Base-by-base conservation (phyloP, 2,113 vertebrate genomes). In the Atherinomorus stipes region DNA sequence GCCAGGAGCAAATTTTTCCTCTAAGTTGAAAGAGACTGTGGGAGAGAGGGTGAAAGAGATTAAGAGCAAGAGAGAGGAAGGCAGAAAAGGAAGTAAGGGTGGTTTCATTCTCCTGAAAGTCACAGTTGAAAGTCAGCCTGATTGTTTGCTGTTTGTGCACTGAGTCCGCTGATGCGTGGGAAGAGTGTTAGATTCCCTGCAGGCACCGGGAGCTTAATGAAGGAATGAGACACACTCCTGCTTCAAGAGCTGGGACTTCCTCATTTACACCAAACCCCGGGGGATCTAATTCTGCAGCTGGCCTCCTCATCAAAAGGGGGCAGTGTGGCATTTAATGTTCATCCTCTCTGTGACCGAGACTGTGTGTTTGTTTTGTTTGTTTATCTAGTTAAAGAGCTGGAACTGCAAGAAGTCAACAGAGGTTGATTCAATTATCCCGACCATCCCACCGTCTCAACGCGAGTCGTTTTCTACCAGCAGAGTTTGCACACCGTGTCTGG, bases 41-140 rank as follows among this genome's bases (percentile, higher is more conserved):
- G 28, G 64, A 59, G 73, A 59, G 67, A 28, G 65, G 2, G 49
- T 44, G 74, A 81, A 42, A 44, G 64, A 59, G 70, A 74, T 58
- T 26, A 75, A 67, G 71, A 62, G 60, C 19, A 42, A n/a, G 26
- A 7, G 64, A n/a, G 64, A n/a, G 56, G n/a, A 61, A 64, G 51
- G 34, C 16, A 28, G 54, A 44, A 62, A 40, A 37, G 21, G 68
- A 75, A 42, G 66, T 11, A 9, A 40, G 63, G 70, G 71, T 63
- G 80, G 76, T 78, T 87, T 86, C 67, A 85, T 89, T 90, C 79
- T 57, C 64, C 74, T 84, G 83, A 92, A 91, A 92, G 90, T 89
- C 91, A 85, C 80, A 81, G 77, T 58, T 89, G 89, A 91, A 91
- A 91, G 89, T 92, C 89, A 79, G 86, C 71, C 78, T 84, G 85